Evolutionary conservation across 2,797 vertebrate genomes (phyloP), one percentile per base, ranked within the genome.

Genomic region (Ceyx erithaca): DNA sequence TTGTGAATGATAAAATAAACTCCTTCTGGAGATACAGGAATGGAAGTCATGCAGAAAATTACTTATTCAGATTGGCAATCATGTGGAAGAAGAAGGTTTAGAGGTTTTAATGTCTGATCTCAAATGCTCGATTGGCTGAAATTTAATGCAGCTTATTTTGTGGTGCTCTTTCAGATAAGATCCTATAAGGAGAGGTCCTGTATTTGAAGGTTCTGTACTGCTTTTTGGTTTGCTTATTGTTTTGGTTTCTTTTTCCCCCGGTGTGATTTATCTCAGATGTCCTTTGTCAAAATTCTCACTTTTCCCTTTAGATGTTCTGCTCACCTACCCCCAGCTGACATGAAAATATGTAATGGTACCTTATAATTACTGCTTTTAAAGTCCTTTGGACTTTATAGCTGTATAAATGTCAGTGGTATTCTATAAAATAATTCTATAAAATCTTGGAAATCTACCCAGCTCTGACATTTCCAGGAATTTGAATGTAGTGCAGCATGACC

Each of bases 361-460:
- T 91, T 69, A 30, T 14, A 80, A 62, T 54, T 77, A 78, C 64
- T 80, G 37, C 71, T 82, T 88, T 78, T 90, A 46, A 92, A 85
- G 35, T 43, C 18, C 46, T 58, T 80, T 80, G 78, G 71, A 91
- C 80, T 92, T 88, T 85, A 80, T 35, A 84, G 75, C 83, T 82
- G 12, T 68, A 83, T 87, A 91, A 89, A 92, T 85, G 86, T 68
- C 91, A 92, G 33, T 8, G 43, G 37, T 41, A 25, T 55, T 75
- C 79, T 80, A 58, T 31, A 89, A 85, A 89, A 67, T 22, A 55
- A 37, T 37, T 37, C 37, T 37, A 37, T 37, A 85, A 85, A 82
- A 59, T 23, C 52, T 81, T 88, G 95, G 85, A 64, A 72, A 81
- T 14, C 28, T 70, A 57, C 83, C 87, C 33, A 61, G 67, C 59